phyloP scores from a whole-genome alignment of 1,140 invertebrate species.

The Onthophagus taurus region DNA sequence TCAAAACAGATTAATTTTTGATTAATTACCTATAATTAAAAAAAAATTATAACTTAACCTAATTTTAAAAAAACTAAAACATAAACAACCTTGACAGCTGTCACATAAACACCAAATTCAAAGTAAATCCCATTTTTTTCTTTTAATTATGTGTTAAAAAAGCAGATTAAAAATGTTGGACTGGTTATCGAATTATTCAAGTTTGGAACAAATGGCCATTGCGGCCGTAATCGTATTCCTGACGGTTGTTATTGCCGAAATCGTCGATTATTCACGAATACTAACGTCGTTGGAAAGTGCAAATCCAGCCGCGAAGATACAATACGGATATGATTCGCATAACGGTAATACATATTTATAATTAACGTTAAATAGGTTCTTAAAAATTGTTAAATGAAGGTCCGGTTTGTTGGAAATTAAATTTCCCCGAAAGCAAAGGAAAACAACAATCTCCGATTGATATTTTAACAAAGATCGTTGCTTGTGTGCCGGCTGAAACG shows the following conservation, averaged over 20 bases:
- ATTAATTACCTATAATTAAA: too few relatives aligned
- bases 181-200: constrained; percentile 3
- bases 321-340: not conserved
- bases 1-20: too few relatives aligned
- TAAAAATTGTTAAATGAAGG: too few relatives aligned
- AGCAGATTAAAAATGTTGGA: not conserved
- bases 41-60: too few relatives aligned
- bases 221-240: not conserved
- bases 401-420: constrained; percentile 20
- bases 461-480: constrained; percentile 15
- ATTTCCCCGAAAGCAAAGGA: constrained; percentile 18
- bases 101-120: too few relatives aligned
- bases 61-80: too few relatives aligned
- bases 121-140: too few relatives aligned
- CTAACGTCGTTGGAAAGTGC: not conserved
- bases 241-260: constrained; percentile 3
- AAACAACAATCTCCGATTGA: constrained; percentile 28
- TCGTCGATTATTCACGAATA: constrained; percentile 2
- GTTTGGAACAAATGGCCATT: constrained; percentile 6
- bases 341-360: constrained; percentile 2
- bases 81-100: too few relatives aligned
- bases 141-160: too few relatives aligned
- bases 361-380: not conserved
- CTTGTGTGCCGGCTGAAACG: constrained; percentile 16
- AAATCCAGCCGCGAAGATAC: not conserved